Evolutionary conservation across 1,140 invertebrate genomes (phyloP).

Genomic region (Drosophila azteca): DNA sequence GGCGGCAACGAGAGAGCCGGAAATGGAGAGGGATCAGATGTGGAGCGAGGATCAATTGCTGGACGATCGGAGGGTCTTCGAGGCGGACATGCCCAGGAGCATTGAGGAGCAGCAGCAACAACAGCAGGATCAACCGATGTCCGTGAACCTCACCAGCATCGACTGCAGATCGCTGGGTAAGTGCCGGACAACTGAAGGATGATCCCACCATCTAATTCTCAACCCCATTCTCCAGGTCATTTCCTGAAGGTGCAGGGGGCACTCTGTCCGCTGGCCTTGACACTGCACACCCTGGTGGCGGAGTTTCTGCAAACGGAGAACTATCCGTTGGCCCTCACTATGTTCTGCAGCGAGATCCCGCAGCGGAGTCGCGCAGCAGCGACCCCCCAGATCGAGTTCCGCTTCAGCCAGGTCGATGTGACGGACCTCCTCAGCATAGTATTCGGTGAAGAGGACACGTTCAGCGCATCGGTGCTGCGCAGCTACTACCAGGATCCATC

Average conservation of each 20-base stretch:
- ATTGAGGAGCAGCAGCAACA: constrained; percentile 8
- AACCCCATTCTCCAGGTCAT: constrained; percentile 22
- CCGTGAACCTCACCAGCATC: constrained; percentile 1
- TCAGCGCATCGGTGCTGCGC: constrained; percentile 1
- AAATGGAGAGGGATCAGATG: too few species aligned
- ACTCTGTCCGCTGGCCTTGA: constrained; percentile 57
- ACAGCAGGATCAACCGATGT: neutral
- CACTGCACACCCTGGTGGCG: constrained; percentile 72
- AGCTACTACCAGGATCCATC: constrained; percentile 37
- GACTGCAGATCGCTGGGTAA: neutral
- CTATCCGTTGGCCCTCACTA: constrained; percentile 74
- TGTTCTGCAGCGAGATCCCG: constrained; percentile 76
- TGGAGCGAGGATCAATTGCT: too few species aligned
- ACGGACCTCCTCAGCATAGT: constrained; percentile 52
- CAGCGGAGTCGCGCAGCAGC: constrained; percentile 41
- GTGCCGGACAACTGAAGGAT: neutral
- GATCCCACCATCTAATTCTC: neutral
- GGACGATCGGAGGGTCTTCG: too few species aligned
- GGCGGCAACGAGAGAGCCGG: too few species aligned
- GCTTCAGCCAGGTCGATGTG: constrained; percentile 60
- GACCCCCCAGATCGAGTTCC: constrained; percentile 37
- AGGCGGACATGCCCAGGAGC: too few species aligned
- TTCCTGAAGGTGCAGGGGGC: constrained; percentile 31
- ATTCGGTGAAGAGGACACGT: constrained; percentile 16
- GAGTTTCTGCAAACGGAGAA: constrained; percentile 79